These are phyloP conservation scores for Melanaphis sacchari DNA, from an alignment of 1,140 invertebrate species.

Conservation along the genomic window DNA sequence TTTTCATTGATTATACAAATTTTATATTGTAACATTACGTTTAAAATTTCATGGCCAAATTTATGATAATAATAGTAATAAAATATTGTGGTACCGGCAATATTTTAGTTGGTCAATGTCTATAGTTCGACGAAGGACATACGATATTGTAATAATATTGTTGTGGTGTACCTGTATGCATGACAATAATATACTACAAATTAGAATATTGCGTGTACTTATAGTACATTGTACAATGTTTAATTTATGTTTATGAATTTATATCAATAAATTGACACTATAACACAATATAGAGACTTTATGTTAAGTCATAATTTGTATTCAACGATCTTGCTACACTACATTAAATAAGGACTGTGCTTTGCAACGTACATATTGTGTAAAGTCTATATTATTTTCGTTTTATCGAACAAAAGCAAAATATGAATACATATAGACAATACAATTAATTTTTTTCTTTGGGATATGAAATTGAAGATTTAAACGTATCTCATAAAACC, in stretches of 20 bases:
- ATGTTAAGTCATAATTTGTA: no score
- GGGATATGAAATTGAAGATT: no score
- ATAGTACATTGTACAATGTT: not conserved
- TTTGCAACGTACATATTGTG: no score
- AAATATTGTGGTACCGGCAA: not conserved
- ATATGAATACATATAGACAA: no score
- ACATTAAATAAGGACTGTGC: no score
- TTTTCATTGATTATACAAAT: not conserved
- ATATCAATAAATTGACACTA: not conserved
- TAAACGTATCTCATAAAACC: no score
- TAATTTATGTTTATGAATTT: not conserved
- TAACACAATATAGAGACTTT: no score
- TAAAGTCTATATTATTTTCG: no score
- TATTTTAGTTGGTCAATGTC: constrained; percentile 6
- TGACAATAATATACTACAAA: not conserved
- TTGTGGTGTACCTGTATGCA: not conserved
- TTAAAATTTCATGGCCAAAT: not conserved
- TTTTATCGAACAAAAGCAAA: no score
- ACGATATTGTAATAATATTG: not conserved
- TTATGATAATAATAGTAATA: not conserved
- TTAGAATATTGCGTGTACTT: not conserved
- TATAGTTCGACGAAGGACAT: not conserved
- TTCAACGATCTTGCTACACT: no score
- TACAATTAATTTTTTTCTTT: no score
- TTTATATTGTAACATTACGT: not conserved